Percentiles rank a stretch among this genome's conserved stretches.
Evolutionary conservation across 2,888 invertebrate species (phyloP).

Genomic region (Choristoneura rosaceana): DNA sequence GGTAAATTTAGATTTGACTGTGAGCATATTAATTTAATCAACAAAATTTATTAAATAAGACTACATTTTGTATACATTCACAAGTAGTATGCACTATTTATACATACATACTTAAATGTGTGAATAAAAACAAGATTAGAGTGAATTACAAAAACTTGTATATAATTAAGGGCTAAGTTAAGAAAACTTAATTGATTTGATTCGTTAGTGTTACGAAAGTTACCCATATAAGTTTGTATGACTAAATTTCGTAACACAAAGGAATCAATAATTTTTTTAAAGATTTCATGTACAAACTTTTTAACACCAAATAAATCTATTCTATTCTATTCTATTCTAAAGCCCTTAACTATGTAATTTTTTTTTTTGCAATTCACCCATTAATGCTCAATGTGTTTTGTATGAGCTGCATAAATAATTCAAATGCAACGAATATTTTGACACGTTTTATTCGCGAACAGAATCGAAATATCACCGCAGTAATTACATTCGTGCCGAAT

Average conservation of each 20-base stretch:
- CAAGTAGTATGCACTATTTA: neutral
- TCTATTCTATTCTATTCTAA: too few relatives aligned
- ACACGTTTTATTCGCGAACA: constrained; percentile 75
- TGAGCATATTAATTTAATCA: neutral
- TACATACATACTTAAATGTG: neutral
- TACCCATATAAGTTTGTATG: too few relatives aligned
- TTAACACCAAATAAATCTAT: too few relatives aligned
- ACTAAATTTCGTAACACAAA: too few relatives aligned
- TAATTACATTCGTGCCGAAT: constrained; percentile 82
- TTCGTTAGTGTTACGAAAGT: too few relatives aligned
- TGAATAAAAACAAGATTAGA: constrained; percentile 70
- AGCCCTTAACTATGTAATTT: too few relatives aligned
- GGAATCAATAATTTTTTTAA: too few relatives aligned
- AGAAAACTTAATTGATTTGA: too few relatives aligned
- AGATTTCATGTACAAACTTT: too few relatives aligned
- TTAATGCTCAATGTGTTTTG: constrained; percentile 75
- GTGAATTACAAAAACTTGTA: too few relatives aligned
- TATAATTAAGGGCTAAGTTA: too few relatives aligned
- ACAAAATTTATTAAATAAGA: neutral
- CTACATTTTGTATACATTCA: neutral
- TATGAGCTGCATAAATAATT: constrained; percentile 76
- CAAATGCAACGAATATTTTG: constrained; percentile 77
- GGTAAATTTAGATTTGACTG: neutral
- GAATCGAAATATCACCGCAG: constrained; percentile 83
- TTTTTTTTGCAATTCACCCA: too few relatives aligned